These are phyloP conservation scores for Phataginus tricuspis DNA, from an alignment of 2,797 vertebrate species.

Conservation along the genomic window DNA sequence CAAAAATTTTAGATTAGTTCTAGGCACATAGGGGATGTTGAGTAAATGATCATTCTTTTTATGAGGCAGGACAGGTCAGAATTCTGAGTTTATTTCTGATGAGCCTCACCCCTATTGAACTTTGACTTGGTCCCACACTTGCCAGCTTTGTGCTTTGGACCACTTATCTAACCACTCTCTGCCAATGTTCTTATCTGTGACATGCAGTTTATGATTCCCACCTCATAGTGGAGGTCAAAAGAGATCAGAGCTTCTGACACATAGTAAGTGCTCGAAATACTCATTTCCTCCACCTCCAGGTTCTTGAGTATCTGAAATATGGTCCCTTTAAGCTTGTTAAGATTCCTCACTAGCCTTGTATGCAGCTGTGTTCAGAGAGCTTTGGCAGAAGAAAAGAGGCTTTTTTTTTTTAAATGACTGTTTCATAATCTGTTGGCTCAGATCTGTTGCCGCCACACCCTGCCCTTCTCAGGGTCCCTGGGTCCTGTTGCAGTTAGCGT, in stretches of 20 bases:
- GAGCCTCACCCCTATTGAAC: not conserved
- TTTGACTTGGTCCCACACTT: not conserved
- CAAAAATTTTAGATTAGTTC: not conserved
- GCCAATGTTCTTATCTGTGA: not conserved
- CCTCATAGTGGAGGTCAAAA: not conserved
- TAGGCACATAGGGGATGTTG: not conserved
- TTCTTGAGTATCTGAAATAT: slow-evolving; percentile 15
- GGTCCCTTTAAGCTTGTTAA: slow-evolving; percentile 77
- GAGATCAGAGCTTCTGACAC: not conserved
- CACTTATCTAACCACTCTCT: not conserved
- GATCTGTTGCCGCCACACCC: slow-evolving; percentile 56
- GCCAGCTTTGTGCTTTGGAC: not conserved
- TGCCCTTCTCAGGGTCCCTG: not conserved
- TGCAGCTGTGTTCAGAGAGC: slow-evolving; percentile 75
- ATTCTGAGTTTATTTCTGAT: slow-evolving; percentile 13
- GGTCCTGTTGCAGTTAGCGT: not conserved
- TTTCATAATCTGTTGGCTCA: slow-evolving; percentile 77
- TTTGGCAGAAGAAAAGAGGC: slow-evolving; percentile 68
- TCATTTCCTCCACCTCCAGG: not conserved
- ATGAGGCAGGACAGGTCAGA: not conserved
- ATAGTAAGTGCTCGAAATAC: not conserved
- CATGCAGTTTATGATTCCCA: not conserved
- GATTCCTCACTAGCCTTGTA: slow-evolving; percentile 68
- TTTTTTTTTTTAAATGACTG: slow-evolving; percentile 34
- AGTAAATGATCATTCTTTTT: slow-evolving; percentile 10